These are phyloP conservation scores for Athalia cordata DNA, from an alignment of 2,888 invertebrate genomes.

Conservation along the genomic window DNA sequence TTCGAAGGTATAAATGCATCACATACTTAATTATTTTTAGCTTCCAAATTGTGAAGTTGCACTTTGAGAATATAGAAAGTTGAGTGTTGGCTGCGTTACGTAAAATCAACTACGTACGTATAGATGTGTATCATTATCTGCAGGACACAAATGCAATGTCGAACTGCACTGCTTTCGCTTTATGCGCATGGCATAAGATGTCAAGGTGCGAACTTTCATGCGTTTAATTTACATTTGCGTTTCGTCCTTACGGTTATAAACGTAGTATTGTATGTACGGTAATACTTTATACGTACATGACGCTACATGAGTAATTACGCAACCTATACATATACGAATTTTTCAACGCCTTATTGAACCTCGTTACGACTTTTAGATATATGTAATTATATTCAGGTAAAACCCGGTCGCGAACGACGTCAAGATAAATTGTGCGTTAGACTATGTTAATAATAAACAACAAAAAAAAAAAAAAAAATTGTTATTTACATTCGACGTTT, in stretches of 20 bases:
- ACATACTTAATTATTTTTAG: no score
- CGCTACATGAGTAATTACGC: no score
- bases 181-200: no score
- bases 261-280: no score
- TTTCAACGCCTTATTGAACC: background rate
- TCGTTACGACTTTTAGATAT: background rate
- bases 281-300: no score
- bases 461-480: constrained; percentile 34
- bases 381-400: constrained; percentile 34
- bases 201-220: no score
- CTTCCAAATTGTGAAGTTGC: no score
- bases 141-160: background rate
- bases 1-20: no score
- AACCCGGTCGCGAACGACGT: constrained; percentile 10
- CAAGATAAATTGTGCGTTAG: constrained; percentile 1
- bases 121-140: background rate
- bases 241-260: no score
- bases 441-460: constrained; percentile 38
- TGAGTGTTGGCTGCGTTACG: background rate
- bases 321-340: background rate
- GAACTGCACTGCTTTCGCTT: background rate
- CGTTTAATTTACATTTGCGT: no score
- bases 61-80: background rate
- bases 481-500: background rate
- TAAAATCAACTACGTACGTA: background rate